These are phyloP conservation scores for Aphrophora alni DNA, from an alignment of 2,888 invertebrate genomes.

Conservation along the genomic window DNA sequence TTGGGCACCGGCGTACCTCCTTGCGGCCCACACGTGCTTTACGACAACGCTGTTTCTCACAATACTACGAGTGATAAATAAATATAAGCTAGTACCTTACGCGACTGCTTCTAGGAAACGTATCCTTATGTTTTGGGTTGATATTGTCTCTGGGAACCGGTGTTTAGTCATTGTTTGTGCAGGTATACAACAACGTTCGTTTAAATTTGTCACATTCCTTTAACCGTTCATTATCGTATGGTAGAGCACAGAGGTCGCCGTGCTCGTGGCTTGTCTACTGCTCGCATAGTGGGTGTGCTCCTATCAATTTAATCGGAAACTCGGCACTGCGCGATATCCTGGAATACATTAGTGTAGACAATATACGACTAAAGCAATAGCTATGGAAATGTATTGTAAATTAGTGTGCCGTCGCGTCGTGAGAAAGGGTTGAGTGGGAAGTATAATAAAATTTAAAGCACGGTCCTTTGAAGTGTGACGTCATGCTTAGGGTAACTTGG, in stretches of 20 bases:
- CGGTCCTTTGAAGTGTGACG: not conserved
- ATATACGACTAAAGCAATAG: not conserved
- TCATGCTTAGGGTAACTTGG: not conserved
- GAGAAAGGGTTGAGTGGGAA: not conserved
- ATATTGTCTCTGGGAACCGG: not conserved
- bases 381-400: slow-evolving; percentile 1
- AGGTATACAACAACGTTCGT: not conserved
- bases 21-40: not conserved
- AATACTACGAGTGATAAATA: not conserved
- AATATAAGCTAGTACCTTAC: not conserved
- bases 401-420: slow-evolving; percentile 2
- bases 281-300: not conserved
- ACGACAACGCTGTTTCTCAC: not conserved
- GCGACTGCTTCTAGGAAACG: not conserved
- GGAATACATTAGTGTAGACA: not conserved
- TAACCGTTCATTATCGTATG: not conserved
- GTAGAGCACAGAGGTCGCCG: not conserved
- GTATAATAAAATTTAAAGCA: not conserved
- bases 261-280: not conserved
- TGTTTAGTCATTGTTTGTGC: not conserved
- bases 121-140: not conserved
- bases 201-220: not conserved
- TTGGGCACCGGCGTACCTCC: not conserved
- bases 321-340: not conserved
- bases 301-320: not conserved